Evolutionary conservation across 2,113 vertebrate genomes (phyloP).

Genomic region (Sterna hirundo): DNA sequence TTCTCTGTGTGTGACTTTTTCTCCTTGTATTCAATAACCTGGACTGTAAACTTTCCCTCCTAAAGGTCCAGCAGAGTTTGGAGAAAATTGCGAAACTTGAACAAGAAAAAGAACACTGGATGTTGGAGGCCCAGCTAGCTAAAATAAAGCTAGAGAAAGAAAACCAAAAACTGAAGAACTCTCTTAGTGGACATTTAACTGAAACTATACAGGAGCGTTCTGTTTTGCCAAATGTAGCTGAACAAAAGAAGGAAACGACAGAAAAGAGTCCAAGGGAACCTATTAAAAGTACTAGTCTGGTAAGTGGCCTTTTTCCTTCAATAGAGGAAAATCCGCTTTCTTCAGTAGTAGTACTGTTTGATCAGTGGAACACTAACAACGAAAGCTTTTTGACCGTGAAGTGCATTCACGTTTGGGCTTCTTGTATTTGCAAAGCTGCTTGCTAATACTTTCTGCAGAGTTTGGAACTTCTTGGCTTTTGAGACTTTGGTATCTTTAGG

Average conservation of each 20-base stretch:
- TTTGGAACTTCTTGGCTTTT: neutral
- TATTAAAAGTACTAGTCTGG: constrained; percentile 82
- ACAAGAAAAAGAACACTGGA: constrained; percentile 99
- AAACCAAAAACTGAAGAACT: constrained; percentile 81
- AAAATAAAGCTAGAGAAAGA: constrained; percentile 96
- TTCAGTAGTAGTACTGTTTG: neutral
- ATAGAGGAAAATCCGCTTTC: neutral
- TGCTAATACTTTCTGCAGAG: neutral
- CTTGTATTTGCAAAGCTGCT: neutral
- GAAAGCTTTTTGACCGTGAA: neutral
- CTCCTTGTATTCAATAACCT: neutral
- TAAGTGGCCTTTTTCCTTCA: constrained; percentile 55
- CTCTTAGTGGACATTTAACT: constrained; percentile 41
- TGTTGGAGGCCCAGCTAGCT: constrained; percentile 94
- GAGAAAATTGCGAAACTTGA: constrained; percentile 96
- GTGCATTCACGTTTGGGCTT: neutral
- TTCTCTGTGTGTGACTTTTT: neutral
- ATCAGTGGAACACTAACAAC: neutral
- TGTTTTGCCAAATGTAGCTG: neutral
- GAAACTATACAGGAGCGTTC: constrained; percentile 65
- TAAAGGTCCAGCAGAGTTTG: constrained; percentile 93
- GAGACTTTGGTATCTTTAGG: neutral
- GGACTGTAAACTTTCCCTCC: neutral
- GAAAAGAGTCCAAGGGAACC: constrained; percentile 71
- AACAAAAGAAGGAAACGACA: constrained; percentile 68